These are phyloP conservation scores for Rhorus exstirpatorius DNA, from an alignment of 2,888 invertebrate genomes.

Conservation along the genomic window DNA sequence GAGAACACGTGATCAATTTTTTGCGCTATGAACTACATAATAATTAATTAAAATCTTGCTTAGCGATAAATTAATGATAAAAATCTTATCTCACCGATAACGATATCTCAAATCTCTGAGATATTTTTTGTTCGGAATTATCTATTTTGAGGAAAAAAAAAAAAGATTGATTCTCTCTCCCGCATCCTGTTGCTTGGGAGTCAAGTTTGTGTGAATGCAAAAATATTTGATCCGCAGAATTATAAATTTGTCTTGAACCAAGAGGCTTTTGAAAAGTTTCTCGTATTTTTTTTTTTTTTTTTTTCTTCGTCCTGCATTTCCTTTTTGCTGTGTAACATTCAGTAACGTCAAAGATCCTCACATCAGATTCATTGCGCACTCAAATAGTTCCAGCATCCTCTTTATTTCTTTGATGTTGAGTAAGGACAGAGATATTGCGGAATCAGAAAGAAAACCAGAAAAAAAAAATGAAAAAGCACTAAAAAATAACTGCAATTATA, in stretches of 20 bases:
- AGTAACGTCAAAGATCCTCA: conserved; percentile 65
- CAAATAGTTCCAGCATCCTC: conserved; percentile 83
- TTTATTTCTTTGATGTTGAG: conserved; percentile 83
- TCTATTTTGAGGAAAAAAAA: not conserved
- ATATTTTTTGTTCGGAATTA: not conserved
- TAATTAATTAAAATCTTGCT: conserved; percentile 57
- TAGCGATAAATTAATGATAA: conserved; percentile 33
- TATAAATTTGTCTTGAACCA: conserved; percentile 2
- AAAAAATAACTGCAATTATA: no score
- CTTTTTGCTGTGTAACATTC: not conserved
- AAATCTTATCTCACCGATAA: not conserved
- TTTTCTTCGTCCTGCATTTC: not conserved
- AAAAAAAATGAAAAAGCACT: conserved; percentile 23
- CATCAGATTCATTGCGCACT: conserved; percentile 82
- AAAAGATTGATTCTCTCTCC: no score
- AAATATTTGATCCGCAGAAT: not conserved
- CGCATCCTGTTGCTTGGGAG: not conserved
- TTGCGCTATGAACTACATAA: conserved; percentile 23
- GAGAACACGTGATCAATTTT: not conserved
- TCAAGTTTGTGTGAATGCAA: not conserved
- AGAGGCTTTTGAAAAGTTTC: not conserved
- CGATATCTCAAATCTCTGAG: not conserved
- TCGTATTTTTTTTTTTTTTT: no score
- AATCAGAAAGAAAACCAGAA: conserved; percentile 17
- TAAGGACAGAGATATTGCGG: conserved; percentile 27